A percentile compares a stretch with the other conserved stretches of the same genome.
Conservation (phyloP, 2,888 invertebrate genomes). For the Hydrotaea diabolus region DNA sequence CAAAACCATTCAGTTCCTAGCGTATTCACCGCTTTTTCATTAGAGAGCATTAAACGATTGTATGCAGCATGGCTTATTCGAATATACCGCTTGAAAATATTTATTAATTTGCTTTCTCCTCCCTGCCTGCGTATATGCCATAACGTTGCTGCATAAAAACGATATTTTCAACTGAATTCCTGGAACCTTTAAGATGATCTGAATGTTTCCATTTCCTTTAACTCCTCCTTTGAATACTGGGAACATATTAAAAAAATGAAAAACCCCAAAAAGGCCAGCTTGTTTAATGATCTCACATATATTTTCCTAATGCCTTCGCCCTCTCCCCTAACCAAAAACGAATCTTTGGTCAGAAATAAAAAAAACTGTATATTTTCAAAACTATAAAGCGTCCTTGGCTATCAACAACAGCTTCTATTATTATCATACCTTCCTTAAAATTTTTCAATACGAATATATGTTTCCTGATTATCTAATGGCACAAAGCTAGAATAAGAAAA, state of each 20-base stretch:
- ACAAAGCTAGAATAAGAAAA: neutral
- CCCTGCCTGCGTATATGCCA: too few species aligned
- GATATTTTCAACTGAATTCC: too few species aligned
- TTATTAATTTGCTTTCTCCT: too few species aligned
- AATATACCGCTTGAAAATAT: too few species aligned
- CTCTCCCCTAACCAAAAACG: neutral
- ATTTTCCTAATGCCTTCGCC: neutral
- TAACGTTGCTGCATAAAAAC: too few species aligned
- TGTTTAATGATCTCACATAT: neutral
- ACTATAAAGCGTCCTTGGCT: slow-evolving; percentile 13
- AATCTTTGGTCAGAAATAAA: neutral
- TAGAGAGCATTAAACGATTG: too few species aligned
- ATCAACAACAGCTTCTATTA: neutral
- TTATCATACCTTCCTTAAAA: neutral
- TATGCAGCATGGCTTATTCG: too few species aligned
- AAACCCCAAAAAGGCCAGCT: neutral
- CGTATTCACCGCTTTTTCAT: too few species aligned
- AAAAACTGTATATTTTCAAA: neutral
- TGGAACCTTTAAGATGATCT: neutral
- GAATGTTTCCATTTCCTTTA: neutral
- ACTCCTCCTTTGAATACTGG: neutral
- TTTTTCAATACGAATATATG: neutral
- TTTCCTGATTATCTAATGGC: slow-evolving; percentile 59
- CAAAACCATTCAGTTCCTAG: too few species aligned
- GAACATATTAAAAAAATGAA: neutral